Conservation (phyloP, 2,888 invertebrate genomes). For the Melinopterus prodromus region DNA sequence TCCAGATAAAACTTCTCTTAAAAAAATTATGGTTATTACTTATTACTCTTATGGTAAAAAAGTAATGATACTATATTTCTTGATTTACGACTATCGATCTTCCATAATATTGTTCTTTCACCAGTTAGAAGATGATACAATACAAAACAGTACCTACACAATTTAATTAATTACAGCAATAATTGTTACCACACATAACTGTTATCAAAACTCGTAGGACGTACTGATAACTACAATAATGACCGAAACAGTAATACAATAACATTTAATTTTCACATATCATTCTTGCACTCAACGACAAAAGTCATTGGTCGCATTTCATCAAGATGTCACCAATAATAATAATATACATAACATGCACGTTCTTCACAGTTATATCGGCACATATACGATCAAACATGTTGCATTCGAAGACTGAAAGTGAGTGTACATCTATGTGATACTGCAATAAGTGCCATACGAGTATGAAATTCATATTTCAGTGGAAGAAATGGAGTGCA, state of each 20-base stretch:
- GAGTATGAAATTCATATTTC: background rate
- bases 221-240: background rate
- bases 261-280: no score
- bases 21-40: no score
- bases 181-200: background rate
- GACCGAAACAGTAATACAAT: no score
- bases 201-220: background rate
- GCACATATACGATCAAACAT: background rate
- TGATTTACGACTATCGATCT: no score
- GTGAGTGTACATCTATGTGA: background rate
- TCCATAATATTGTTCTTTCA: no score
- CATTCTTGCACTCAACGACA: no score
- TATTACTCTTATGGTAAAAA: no score
- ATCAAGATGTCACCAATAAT: background rate
- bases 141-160: no score
- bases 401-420: background rate
- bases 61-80: no score
- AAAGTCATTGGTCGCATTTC: background rate
- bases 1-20: no score
- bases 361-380: background rate
- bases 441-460: background rate
- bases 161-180: background rate
- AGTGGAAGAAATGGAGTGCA: background rate
- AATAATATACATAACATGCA: background rate
- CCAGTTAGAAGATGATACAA: no score